phyloP scores from a whole-genome alignment of 2,113 vertebrate species.

The Dipodomys spectabilis region DNA sequence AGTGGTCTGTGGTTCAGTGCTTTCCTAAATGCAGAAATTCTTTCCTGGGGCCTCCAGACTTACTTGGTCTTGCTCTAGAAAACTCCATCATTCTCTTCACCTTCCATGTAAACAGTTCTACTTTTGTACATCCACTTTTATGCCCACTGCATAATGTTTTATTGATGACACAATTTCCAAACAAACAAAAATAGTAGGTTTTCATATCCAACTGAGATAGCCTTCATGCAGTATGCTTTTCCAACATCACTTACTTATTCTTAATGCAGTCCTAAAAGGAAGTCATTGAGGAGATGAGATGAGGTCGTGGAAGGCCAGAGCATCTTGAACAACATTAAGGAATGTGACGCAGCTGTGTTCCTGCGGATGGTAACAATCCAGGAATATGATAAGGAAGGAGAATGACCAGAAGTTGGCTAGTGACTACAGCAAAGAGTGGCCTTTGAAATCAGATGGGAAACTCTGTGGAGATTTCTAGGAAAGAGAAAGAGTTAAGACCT shows the following conservation, averaged over 20 bases:
- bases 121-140: background rate
- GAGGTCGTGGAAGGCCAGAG: background rate
- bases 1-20: background rate
- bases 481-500: background rate
- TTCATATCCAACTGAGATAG: background rate
- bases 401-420: background rate
- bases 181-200: background rate
- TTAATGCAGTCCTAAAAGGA: background rate
- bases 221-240: background rate
- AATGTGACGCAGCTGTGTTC: background rate
- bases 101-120: background rate
- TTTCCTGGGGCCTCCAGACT: background rate
- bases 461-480: background rate
- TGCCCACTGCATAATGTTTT: background rate
- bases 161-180: constrained; percentile 27
- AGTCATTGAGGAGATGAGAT: constrained; percentile 6
- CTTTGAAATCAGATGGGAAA: background rate
- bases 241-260: constrained; percentile 41
- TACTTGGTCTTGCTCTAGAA: background rate
- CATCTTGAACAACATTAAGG: background rate
- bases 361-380: background rate
- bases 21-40: background rate
- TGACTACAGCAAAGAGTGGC: background rate
- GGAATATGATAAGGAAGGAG: background rate
- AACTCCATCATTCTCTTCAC: background rate